Conservation (phyloP, 2,113 vertebrate genomes). For the Hippocampus guttulatus region DNA sequence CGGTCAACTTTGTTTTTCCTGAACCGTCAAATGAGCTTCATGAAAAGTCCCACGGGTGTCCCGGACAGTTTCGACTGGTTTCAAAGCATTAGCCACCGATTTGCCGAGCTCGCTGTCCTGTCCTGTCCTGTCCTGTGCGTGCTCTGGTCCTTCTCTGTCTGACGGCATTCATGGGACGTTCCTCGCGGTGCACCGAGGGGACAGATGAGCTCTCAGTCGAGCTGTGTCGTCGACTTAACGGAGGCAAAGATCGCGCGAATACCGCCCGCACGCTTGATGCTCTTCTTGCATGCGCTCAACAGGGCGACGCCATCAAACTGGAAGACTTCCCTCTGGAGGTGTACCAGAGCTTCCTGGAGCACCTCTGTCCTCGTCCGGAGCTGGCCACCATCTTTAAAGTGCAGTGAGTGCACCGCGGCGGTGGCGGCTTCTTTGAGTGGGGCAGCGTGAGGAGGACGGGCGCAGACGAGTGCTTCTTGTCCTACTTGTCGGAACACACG, state of each 20-base stretch:
- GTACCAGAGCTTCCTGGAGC: constrained; percentile 87
- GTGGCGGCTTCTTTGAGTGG: too few species aligned
- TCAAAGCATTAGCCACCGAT: background rate
- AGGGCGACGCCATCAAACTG: constrained; percentile 93
- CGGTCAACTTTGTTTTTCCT: background rate
- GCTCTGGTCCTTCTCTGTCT: constrained; percentile 5
- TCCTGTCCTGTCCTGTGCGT: background rate
- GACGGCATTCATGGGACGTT: constrained; percentile 1
- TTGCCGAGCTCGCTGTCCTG: background rate
- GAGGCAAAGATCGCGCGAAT: background rate
- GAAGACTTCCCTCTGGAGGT: constrained; percentile 88
- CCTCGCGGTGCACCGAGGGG: constrained; percentile 9
- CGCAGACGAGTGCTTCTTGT: too few species aligned
- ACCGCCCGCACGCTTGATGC: constrained; percentile 3
- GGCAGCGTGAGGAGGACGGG: background rate
- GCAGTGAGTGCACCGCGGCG: constrained; percentile 75
- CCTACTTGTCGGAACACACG: too few species aligned
- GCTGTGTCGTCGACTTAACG: too few species aligned
- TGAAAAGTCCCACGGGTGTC: too few species aligned
- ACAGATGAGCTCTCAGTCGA: constrained; percentile 21
- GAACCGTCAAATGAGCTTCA: too few species aligned
- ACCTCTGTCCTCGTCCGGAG: constrained; percentile 90
- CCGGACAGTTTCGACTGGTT: too few species aligned
- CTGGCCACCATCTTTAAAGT: constrained; percentile 87
- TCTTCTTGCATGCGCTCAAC: constrained; percentile 16